phyloP scores from a whole-genome alignment of 2,888 invertebrate species.

The Yponomeuta cagnagella region DNA sequence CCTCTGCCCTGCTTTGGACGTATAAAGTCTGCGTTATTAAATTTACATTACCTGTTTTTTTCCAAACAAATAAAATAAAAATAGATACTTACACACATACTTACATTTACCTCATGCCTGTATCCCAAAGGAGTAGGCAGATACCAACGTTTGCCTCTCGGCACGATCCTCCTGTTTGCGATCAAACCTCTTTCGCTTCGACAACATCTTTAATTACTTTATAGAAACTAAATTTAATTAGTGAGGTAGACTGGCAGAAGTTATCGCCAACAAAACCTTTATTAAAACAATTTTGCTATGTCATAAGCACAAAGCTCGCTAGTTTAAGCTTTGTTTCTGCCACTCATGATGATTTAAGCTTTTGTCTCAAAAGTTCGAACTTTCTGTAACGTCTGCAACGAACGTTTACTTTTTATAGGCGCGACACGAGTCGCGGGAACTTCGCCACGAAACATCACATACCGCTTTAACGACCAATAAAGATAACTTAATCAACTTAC shows the following conservation, averaged over 20 bases:
- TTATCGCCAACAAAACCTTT: background rate
- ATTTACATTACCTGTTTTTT: too few species aligned
- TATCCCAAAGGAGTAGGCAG: too few species aligned
- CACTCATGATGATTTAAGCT: conserved; percentile 5
- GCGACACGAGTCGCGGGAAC: background rate
- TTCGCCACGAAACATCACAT: background rate
- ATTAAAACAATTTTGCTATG: background rate
- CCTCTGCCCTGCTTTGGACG: too few species aligned
- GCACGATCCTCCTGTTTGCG: too few species aligned
- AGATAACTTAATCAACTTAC: background rate
- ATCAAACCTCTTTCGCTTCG: too few species aligned
- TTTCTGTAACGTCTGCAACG: background rate
- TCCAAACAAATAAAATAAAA: too few species aligned
- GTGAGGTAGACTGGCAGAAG: background rate
- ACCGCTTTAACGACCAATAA: background rate
- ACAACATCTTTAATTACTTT: background rate
- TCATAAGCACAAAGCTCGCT: conserved; percentile 2
- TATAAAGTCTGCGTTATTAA: too few species aligned
- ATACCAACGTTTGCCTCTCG: too few species aligned
- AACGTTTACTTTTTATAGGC: background rate
- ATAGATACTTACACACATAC: too few species aligned
- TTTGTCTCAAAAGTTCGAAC: background rate
- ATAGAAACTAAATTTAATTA: background rate
- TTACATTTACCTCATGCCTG: too few species aligned
- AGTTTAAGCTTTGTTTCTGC: background rate